Base-by-base conservation (phyloP, 2,888 invertebrate genomes). In the Heliconius erato region DNA sequence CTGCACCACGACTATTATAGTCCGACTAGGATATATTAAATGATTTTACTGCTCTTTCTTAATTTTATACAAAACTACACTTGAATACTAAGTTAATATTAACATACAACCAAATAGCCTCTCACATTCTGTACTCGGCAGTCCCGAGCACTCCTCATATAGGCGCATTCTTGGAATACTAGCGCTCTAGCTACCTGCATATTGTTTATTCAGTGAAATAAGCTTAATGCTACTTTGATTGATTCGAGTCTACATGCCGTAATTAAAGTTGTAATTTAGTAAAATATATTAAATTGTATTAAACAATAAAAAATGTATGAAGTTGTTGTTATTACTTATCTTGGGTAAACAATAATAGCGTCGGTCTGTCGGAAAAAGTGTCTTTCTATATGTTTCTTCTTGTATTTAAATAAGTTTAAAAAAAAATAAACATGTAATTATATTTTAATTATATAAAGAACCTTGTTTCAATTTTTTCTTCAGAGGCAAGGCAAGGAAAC, bases 131-230 rank as follows among this genome's bases (percentile, higher is more conserved):
- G 89, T 85, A 32, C 79, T 44, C 86, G 85, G 54, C 85, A 87
- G 89, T 92, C 84, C 88, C 67, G 26, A 88, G 90, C 89, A 88
- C 88, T 87, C 88, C 87, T 85, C 91, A 90, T 90, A 90, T 90
- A 91, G 89, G 91, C 89, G 88, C 92, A 94, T 94, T 94, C 93
- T 94, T 87, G 86, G 88, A 87, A 93, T 93, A 90, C 85, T 91
- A 81, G 87, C 85, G 86, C 80, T 63, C 80, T 76, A 77, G 28
- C 65, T 84, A 79, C 63, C 77, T 83, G 77, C 44, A 80, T 83
- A 84, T 83, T 86, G 87, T 88, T 88, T 87, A 87, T 88, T 83
- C 81, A 78, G 63, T 67, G 65, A 80, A 82, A 80, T 80, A 63
- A 80, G 82, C 80, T 69, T 76, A 82, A 80, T 80, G 71, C 74